Percentiles rank a stretch among this genome's conserved stretches.
Evolutionary conservation across 2,113 vertebrate species (phyloP).

Genomic region (Limanda limanda): DNA sequence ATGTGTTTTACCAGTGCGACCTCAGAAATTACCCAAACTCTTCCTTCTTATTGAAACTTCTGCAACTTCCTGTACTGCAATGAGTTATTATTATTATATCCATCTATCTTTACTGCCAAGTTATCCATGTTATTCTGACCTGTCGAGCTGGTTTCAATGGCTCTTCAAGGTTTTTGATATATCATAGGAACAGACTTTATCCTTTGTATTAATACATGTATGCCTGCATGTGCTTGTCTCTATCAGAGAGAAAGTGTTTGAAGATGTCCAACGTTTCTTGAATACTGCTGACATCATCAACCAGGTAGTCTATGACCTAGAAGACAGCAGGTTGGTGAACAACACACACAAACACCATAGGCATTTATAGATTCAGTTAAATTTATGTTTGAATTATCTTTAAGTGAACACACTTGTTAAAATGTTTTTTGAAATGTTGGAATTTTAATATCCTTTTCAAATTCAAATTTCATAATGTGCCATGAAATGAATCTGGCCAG

Average conservation of each 20-base stretch:
- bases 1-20: no score
- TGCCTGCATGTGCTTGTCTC: slow-evolving; percentile 15
- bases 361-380: not conserved
- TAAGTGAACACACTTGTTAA: not conserved
- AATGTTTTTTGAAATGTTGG: not conserved
- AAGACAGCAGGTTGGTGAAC: slow-evolving; percentile 83
- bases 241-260: slow-evolving; percentile 88
- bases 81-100: no score
- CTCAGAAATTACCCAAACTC: no score
- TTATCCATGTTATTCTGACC: no score
- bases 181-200: not conserved
- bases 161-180: no score
- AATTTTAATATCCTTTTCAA: not conserved
- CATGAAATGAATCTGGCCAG: not conserved
- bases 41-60: no score
- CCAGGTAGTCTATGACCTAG: slow-evolving; percentile 89
- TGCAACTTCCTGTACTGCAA: no score
- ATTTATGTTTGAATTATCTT: not conserved
- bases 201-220: not conserved
- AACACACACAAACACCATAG: not conserved
- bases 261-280: slow-evolving; percentile 89
- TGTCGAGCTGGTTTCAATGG: no score
- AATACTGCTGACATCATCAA: slow-evolving; percentile 84
- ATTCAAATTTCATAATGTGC: not conserved
- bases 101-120: no score